phyloP scores from a whole-genome alignment of 2,797 vertebrate species.

The Artibeus lituratus region DNA sequence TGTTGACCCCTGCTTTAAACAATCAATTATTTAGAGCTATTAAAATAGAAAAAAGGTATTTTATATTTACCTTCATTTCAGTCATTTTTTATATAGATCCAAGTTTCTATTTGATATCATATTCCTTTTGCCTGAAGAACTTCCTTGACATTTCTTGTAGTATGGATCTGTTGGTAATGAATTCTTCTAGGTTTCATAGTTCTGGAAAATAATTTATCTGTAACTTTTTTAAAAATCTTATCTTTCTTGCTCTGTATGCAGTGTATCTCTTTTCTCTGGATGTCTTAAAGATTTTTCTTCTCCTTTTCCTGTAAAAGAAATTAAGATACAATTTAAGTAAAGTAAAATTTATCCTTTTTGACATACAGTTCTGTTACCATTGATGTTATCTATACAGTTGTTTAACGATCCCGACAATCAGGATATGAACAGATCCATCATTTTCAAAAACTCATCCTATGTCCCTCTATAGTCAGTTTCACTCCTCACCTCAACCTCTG shows the following conservation, averaged over 20 bases:
- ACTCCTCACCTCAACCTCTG: background rate
- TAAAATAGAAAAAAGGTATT: background rate
- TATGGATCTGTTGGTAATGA: background rate
- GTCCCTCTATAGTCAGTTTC: background rate
- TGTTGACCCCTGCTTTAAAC: slow-evolving; percentile 10
- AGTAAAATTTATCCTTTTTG: background rate
- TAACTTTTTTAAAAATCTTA: background rate
- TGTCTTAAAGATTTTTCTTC: background rate
- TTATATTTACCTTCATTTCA: slow-evolving; percentile 3
- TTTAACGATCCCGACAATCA: background rate
- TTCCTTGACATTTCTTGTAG: background rate
- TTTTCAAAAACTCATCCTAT: background rate
- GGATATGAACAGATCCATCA: background rate
- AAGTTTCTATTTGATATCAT: background rate
- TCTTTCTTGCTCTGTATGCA: background rate
- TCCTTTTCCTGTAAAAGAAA: background rate
- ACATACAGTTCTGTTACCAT: background rate
- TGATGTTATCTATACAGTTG: background rate
- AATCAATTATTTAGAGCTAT: slow-evolving; percentile 32
- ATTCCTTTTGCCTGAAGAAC: background rate
- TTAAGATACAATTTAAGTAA: slow-evolving; percentile 34
- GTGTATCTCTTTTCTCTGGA: background rate
- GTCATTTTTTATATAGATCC: background rate
- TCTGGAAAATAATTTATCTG: background rate
- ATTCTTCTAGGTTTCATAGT: slow-evolving; percentile 11